Evolutionary conservation across 2,888 invertebrate species (phyloP), one percentile per base, ranked within the genome.

Genomic region (Amorpha juglandis): DNA sequence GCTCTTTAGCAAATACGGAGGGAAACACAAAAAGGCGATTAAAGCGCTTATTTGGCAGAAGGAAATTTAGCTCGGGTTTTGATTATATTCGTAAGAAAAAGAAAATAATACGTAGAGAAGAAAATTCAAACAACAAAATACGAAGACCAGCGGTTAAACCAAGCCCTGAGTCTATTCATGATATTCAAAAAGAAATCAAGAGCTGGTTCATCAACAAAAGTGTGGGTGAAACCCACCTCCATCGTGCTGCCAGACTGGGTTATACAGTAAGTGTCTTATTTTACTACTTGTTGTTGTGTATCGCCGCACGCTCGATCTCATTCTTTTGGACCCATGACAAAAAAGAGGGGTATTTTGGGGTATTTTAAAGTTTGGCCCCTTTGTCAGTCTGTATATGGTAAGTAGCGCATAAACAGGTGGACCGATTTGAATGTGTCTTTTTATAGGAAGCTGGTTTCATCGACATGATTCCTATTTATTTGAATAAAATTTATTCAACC

Each of bases 171-270:
- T 95, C 95, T 35, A 95, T 95, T 12, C 95, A 96, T 75, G 98
- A 98, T 84, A 96, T 98, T 65, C 96, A 96, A 72, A 96, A 96
- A 76, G 98, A 98, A 88, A 97, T 98, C 69, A 97, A 97, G 84
- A 95, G 96, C 72, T 98, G 98, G 97, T 98, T 98, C 70, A 95
- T 98, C 65, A 98, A 98, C 87, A 98, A 98, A 86, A 98, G 98
- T 63, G 96, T 98, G 47, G 99, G 99, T 8, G 98, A 99, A 89
- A 98, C 98, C 0, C 95, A 97, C 77, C 94, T 99, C 63, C 99
- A 99, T 84, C 95, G 98, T 78, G 98, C 98, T 58, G 98, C 98
- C 1, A 95, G 98, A 77, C 95, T 97, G 66, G 98, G 98, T 64
- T 97, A 97, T 79, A 96, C 97, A 84, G 97, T 97, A 89, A 94